Conservation (phyloP, 2,113 vertebrate genomes). For the Ptilonorhynchus violaceus region DNA sequence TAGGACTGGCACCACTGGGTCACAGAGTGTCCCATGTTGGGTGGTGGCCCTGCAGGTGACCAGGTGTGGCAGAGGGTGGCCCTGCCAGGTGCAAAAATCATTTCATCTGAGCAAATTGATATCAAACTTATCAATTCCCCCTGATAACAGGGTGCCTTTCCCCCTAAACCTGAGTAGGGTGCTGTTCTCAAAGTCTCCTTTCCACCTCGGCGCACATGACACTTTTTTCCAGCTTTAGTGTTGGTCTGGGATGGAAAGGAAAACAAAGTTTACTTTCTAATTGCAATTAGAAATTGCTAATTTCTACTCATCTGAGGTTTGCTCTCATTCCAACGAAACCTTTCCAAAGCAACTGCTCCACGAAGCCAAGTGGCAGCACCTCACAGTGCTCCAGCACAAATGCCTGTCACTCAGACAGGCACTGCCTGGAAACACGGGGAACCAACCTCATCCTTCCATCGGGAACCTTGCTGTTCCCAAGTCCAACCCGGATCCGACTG, state of each 20-base stretch:
- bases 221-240: background rate
- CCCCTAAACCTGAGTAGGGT: background rate
- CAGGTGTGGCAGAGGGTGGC: background rate
- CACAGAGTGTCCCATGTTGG: background rate
- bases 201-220: background rate
- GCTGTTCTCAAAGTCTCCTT: background rate
- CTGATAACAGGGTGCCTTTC: background rate
- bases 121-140: background rate
- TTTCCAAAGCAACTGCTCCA: background rate
- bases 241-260: background rate
- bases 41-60: background rate
- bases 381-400: background rate
- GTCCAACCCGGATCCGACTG: background rate
- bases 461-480: background rate
- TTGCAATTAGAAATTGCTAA: background rate
- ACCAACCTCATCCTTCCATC: background rate
- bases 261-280: background rate
- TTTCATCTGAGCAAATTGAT: background rate
- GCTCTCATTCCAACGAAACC: background rate
- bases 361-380: background rate
- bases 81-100: background rate
- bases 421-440: background rate
- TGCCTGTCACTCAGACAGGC: background rate
- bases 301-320: background rate
- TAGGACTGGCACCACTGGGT: background rate